These are phyloP conservation scores for Pangasius sanitwongsei DNA, from an alignment of 2,797 vertebrate genomes.

Conservation along the genomic window DNA sequence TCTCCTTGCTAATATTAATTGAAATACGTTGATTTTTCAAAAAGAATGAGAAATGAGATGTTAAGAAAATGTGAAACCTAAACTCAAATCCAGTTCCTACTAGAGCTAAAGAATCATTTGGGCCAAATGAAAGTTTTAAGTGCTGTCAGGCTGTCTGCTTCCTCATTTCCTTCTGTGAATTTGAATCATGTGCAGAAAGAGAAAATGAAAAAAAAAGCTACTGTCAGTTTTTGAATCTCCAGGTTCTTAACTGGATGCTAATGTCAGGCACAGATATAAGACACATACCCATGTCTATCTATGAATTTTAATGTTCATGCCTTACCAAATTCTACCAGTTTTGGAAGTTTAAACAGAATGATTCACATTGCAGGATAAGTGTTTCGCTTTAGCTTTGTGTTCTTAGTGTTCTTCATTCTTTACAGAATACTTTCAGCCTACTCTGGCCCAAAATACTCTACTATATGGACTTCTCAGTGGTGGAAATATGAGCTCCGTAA, in stretches of 20 bases:
- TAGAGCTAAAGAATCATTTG: conserved; percentile 26
- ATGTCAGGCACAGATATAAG: not conserved
- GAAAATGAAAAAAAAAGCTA: not conserved
- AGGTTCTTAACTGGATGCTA: not conserved
- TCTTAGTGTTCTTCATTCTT: not conserved
- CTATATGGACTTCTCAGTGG: not conserved
- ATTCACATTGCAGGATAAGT: not conserved
- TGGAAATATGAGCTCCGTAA: not conserved
- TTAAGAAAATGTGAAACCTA: conserved; percentile 41
- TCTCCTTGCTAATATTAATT: conserved; percentile 11
- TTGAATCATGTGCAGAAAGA: conserved; percentile 18
- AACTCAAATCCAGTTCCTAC: conserved; percentile 23
- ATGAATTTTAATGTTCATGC: not conserved
- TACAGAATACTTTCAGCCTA: not conserved
- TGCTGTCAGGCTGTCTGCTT: conserved; percentile 25
- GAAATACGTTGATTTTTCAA: conserved; percentile 33
- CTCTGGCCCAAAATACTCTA: not conserved
- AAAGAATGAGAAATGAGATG: conserved; percentile 45
- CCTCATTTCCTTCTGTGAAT: conserved; percentile 37
- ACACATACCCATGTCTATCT: not conserved
- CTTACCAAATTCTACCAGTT: not conserved
- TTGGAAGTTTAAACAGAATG: conserved; percentile 6
- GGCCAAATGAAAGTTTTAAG: conserved; percentile 36
- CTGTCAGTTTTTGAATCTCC: conserved; percentile 6
- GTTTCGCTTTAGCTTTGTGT: not conserved